phyloP scores from a whole-genome alignment of 2,113 vertebrate species.

The Calyptomena viridis region DNA sequence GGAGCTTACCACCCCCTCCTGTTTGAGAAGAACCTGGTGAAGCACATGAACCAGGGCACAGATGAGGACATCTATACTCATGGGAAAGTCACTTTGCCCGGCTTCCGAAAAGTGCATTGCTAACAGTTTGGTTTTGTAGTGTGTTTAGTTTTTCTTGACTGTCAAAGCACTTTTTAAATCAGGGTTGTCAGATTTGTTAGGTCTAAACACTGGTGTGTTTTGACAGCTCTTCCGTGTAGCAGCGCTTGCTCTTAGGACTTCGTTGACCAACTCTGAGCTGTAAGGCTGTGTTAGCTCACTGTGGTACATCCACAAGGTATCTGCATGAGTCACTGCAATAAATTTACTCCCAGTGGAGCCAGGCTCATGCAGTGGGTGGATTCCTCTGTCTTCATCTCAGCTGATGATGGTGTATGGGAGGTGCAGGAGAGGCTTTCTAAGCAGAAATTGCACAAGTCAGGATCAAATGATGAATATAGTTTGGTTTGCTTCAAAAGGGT shows the following conservation, averaged over 20 bases:
- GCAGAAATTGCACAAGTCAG: neutral
- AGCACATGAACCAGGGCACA: constrained; percentile 72
- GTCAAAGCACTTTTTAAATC: constrained; percentile 53
- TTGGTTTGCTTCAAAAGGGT: neutral
- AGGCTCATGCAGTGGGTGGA: neutral
- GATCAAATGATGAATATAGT: neutral
- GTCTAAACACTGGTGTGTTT: constrained; percentile 40
- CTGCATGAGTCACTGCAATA: constrained; percentile 1
- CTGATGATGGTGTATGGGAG: accelerated
- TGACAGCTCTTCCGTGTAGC: constrained; percentile 14
- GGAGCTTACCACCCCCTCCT: constrained; percentile 80
- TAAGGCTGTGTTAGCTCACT: neutral
- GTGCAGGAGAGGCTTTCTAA: neutral
- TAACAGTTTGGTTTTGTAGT: neutral
- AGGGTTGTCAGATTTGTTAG: constrained; percentile 5
- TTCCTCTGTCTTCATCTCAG: constrained; percentile 8
- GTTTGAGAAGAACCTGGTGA: constrained; percentile 82
- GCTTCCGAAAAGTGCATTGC: constrained; percentile 66
- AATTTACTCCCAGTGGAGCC: neutral
- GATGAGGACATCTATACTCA: constrained; percentile 70
- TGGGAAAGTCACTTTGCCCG: constrained; percentile 74
- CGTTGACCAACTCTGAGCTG: neutral
- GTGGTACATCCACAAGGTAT: neutral
- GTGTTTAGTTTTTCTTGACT: neutral
- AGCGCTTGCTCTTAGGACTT: constrained; percentile 12